These are phyloP conservation scores for Oreamnos americanus DNA, from an alignment of 2,113 vertebrate genomes.

Conservation along the genomic window DNA sequence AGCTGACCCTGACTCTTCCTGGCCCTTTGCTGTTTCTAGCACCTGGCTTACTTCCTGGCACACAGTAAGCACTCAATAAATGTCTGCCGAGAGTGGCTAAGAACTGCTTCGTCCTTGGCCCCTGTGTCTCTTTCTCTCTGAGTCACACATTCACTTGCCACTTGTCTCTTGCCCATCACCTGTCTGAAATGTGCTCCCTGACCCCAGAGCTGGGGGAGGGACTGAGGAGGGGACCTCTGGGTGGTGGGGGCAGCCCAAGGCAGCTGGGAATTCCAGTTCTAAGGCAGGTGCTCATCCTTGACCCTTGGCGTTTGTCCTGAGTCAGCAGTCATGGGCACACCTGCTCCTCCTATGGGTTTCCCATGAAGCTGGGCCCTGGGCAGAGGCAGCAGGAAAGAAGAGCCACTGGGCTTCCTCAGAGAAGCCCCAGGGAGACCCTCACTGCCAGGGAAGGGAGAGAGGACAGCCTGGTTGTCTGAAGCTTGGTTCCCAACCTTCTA, in stretches of 20 bases:
- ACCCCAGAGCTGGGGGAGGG: neutral
- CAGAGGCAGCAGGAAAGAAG: neutral
- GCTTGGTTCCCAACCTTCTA: neutral
- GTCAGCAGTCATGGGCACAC: neutral
- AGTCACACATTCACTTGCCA: neutral
- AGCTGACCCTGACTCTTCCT: neutral
- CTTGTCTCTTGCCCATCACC: neutral
- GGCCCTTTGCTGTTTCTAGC: constrained; percentile 28
- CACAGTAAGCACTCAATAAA: constrained; percentile 69
- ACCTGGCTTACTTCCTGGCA: constrained; percentile 40
- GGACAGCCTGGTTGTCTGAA: neutral
- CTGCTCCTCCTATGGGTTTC: neutral
- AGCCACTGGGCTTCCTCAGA: neutral
- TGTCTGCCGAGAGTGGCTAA: constrained; percentile 42
- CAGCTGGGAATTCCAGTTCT: neutral
- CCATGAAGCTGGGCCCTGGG: neutral
- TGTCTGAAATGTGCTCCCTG: neutral
- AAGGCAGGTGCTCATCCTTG: neutral
- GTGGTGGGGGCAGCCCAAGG: neutral
- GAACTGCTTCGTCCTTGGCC: neutral
- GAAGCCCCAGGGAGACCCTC: neutral
- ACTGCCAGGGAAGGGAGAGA: neutral
- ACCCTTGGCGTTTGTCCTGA: neutral
- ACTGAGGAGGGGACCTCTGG: neutral
- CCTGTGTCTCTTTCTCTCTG: neutral